phyloP scores from a whole-genome alignment of 2,797 vertebrate genomes.

The Acipenser transmontanus region DNA sequence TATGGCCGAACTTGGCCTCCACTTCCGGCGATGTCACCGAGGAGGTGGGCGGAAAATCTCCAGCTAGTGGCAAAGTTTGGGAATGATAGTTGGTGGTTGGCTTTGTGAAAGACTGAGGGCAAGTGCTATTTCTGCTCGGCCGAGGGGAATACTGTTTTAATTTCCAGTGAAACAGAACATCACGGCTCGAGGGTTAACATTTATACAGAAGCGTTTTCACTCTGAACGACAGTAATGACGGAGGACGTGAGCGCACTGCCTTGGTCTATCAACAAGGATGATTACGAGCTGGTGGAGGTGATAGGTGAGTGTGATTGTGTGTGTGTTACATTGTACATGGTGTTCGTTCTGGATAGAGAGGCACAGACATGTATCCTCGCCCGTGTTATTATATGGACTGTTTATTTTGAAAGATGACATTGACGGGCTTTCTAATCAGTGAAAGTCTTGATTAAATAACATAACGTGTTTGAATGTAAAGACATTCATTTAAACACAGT shows the following conservation, averaged over 20 bases:
- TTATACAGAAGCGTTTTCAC: constrained; percentile 35
- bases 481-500: too few species aligned
- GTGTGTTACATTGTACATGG: constrained; percentile 9
- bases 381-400: too few species aligned
- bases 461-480: too few species aligned
- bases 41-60: constrained; percentile 64
- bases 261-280: constrained; percentile 98
- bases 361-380: too few species aligned
- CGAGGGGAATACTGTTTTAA: constrained; percentile 48
- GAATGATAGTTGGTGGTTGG: constrained; percentile 61
- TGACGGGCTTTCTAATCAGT: too few species aligned
- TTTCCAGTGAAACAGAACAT: constrained; percentile 31
- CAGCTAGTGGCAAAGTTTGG: constrained; percentile 83
- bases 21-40: constrained; percentile 48
- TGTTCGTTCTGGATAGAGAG: neutral
- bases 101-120: constrained; percentile 56
- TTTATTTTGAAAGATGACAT: too few species aligned
- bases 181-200: constrained; percentile 37
- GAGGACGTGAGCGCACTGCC: constrained; percentile 88
- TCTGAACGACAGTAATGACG: constrained; percentile 70
- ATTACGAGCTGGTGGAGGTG: constrained; percentile 96
- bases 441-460: too few species aligned
- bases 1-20: constrained; percentile 50
- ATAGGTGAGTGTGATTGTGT: constrained; percentile 76
- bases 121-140: constrained; percentile 49